Conservation (phyloP, 2,888 invertebrate genomes). For the Neelides folsomi region DNA sequence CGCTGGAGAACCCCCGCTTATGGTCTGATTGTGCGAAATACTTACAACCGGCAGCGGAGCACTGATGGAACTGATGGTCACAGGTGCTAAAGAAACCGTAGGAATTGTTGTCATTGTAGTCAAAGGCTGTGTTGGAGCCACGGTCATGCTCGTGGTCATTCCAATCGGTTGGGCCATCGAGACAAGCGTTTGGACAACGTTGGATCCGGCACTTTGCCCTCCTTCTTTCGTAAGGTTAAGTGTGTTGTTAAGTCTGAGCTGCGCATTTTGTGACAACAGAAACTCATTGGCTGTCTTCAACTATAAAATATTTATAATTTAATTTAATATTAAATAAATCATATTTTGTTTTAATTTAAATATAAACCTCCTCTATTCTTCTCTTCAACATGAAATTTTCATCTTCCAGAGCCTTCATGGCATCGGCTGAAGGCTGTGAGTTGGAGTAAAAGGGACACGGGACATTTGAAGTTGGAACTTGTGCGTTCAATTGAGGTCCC, state of each 20-base stretch:
- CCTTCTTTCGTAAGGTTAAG: slow-evolving; percentile 19
- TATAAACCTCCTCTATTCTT: slow-evolving; percentile 52
- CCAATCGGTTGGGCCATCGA: slow-evolving; percentile 29
- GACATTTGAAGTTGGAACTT: not conserved
- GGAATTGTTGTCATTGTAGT: slow-evolving; percentile 28
- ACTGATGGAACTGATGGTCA: slow-evolving; percentile 27
- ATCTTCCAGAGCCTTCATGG: slow-evolving; percentile 43
- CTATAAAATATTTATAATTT: too few relatives aligned
- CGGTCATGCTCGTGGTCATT: slow-evolving; percentile 22
- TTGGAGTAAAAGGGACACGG: slow-evolving; percentile 6
- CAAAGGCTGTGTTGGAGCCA: slow-evolving; percentile 22
- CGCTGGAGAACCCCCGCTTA: slow-evolving; percentile 12
- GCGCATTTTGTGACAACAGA: slow-evolving; percentile 61
- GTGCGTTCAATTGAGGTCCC: not conserved
- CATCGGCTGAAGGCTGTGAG: slow-evolving; percentile 9
- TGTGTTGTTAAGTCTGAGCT: slow-evolving; percentile 45
- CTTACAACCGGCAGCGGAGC: slow-evolving; percentile 27
- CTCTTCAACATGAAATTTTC: slow-evolving; percentile 54
- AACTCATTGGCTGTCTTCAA: slow-evolving; percentile 64
- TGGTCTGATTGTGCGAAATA: slow-evolving; percentile 21
- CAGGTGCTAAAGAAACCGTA: slow-evolving; percentile 20
- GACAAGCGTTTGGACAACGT: slow-evolving; percentile 26
- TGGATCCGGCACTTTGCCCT: slow-evolving; percentile 18
- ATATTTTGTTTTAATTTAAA: slow-evolving; percentile 56
- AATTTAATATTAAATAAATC: slow-evolving; percentile 37